Base-by-base conservation (phyloP, 2,113 vertebrate species). In the Cololabis saira region DNA sequence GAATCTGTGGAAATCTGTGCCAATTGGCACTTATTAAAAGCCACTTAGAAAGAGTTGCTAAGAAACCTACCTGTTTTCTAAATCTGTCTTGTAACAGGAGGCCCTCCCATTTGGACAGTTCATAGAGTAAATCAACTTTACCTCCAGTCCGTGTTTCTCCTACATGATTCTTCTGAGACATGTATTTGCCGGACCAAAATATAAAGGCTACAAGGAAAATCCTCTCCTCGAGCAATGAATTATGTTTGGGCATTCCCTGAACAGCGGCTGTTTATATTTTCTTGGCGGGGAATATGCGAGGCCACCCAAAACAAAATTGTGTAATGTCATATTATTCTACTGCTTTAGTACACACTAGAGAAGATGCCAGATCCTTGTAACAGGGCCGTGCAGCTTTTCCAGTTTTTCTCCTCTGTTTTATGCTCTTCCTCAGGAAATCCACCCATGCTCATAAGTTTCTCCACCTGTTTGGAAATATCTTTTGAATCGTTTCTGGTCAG, bases 271-370 rank as follows among this genome's bases (percentile, higher is more conserved):
- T 85, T 87, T 90, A 81, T 90, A 67, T 88, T 89, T 89, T 89
- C 68, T 64, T 61, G 61, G 81, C 82, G 62, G 78, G 84, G 79
- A 52, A 81, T 83, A 85, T 76, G 63, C 71, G 73, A 90, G 90
- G 89, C 88, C 91, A 91, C 91, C 91, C 89, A 91, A 92, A 90
- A 91, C 87, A 90, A 90, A 90, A 89, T 76, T 75, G 73, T 88
- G 83, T 82, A 87, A 86, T 71, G 74, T 86, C 81, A 87, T 81
- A 89, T 85, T 90, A 91, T 89, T 90, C 83, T 87, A 87, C 80
- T 77, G 77, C 86, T 87, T 84, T 89, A 87, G 88, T 87, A 83
- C 87, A 88, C 87, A 89, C 81, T 83, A 69, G 76, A 78, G 63
- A 79, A 71, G 75, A 74, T 0, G 78, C 73, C 80, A 89, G 74